Percentiles rank a stretch among this genome's conserved stretches.
phyloP scores from a whole-genome alignment of 2,797 vertebrate species.

The Yasuhikotakia modesta region DNA sequence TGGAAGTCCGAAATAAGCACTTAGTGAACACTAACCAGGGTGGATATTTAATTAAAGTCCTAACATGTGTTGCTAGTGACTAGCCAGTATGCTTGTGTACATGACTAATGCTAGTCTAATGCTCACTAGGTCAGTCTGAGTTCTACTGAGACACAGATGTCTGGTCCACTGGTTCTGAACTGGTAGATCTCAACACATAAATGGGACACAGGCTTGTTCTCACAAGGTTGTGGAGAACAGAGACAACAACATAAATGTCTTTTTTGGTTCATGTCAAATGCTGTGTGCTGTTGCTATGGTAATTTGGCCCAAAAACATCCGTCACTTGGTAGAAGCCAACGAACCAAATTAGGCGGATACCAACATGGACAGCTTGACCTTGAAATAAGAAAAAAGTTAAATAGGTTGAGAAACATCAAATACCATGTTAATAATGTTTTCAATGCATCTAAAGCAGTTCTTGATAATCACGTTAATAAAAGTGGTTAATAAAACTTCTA shows the following conservation, averaged over 20 bases:
- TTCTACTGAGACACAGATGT: slow-evolving; percentile 28
- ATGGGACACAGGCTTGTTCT: background rate
- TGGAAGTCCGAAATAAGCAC: background rate
- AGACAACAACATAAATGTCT: background rate
- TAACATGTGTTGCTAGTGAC: too few species aligned
- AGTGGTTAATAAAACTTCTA: too few species aligned
- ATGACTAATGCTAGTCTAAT: slow-evolving; percentile 26
- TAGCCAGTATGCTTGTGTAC: background rate
- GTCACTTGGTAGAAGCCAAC: background rate
- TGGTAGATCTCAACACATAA: background rate
- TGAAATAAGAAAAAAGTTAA: background rate
- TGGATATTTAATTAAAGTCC: too few species aligned
- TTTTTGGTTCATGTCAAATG: slow-evolving; percentile 6
- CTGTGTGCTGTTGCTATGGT: background rate
- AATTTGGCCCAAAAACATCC: background rate
- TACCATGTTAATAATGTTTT: background rate
- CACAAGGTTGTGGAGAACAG: background rate
- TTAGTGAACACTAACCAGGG: background rate
- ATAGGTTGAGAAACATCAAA: background rate
- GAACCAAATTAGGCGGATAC: background rate
- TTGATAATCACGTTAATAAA: background rate
- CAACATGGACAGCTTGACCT: background rate
- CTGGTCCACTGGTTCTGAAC: background rate
- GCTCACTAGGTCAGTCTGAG: slow-evolving; percentile 36
- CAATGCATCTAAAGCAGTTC: background rate